Evolutionary conservation across 2,113 vertebrate species (phyloP).

Genomic region (Odocoileus virginianus): DNA sequence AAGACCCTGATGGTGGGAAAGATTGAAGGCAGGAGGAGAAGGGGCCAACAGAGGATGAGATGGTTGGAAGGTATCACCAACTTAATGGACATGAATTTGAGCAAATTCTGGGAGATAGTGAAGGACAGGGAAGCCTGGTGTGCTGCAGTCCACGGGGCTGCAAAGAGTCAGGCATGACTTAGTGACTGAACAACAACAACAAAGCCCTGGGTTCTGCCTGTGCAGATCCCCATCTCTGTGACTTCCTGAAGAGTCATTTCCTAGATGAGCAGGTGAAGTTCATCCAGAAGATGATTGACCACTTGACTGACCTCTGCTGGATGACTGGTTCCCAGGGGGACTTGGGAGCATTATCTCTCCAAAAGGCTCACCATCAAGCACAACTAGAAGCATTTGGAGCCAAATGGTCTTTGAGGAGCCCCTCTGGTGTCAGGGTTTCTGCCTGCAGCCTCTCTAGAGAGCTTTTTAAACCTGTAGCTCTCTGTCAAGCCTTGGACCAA

Average conservation of each 20-base stretch:
- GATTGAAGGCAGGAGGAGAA: background rate
- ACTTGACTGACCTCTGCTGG: slow-evolving; percentile 54
- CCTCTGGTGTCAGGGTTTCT: background rate
- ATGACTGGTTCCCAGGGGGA: background rate
- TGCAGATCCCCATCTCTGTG: slow-evolving; percentile 51
- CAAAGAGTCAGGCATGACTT: background rate
- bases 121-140: background rate
- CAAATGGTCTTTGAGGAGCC: background rate
- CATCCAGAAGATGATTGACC: slow-evolving; percentile 59
- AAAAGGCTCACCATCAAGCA: background rate
- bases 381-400: background rate
- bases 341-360: slow-evolving; percentile 63
- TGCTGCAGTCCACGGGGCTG: background rate
- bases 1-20: background rate
- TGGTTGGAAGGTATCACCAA: background rate
- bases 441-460: background rate
- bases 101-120: background rate
- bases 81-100: background rate
- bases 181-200: background rate
- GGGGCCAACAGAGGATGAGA: background rate
- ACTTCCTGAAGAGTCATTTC: slow-evolving; percentile 67
- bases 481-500: background rate
- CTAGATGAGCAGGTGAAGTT: slow-evolving; percentile 59
- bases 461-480: background rate
- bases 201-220: slow-evolving; percentile 28